Conservation (phyloP, 2,113 vertebrate genomes). For the Chauna torquata region DNA sequence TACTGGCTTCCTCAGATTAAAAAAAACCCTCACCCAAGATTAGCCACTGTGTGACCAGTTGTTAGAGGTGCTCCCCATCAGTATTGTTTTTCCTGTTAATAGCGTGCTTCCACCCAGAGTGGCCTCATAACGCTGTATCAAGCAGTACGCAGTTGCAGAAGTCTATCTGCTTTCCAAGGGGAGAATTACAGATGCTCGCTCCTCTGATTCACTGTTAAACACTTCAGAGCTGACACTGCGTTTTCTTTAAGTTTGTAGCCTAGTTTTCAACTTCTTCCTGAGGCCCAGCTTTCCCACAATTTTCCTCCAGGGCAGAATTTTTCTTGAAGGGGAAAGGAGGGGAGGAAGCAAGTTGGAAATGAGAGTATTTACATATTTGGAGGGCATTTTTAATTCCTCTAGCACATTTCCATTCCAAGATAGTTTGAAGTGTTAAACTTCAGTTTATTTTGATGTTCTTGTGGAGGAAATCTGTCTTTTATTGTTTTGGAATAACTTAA, state of each 20-base stretch:
- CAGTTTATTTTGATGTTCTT: background rate
- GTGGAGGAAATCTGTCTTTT: background rate
- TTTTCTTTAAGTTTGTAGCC: background rate
- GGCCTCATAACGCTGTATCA: background rate
- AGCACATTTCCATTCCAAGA: background rate
- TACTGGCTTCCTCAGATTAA: background rate
- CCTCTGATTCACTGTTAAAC: background rate
- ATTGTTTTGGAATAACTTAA: background rate
- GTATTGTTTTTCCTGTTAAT: background rate
- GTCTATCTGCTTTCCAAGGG: background rate
- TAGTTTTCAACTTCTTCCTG: background rate
- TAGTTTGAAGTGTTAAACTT: conserved; percentile 21
- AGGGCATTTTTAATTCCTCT: conserved; percentile 9
- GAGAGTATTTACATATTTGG: background rate
- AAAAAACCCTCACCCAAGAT: background rate
- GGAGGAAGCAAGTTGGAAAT: background rate
- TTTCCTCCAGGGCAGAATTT: background rate
- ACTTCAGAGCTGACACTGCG: background rate
- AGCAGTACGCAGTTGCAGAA: background rate
- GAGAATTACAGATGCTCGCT: background rate
- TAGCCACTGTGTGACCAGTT: background rate
- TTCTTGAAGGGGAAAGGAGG: background rate
- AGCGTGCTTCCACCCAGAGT: background rate
- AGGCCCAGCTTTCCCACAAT: background rate
- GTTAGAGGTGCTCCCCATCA: background rate